Evolutionary conservation across 2,888 invertebrate species (phyloP).

Genomic region (Teleiodes luculella): DNA sequence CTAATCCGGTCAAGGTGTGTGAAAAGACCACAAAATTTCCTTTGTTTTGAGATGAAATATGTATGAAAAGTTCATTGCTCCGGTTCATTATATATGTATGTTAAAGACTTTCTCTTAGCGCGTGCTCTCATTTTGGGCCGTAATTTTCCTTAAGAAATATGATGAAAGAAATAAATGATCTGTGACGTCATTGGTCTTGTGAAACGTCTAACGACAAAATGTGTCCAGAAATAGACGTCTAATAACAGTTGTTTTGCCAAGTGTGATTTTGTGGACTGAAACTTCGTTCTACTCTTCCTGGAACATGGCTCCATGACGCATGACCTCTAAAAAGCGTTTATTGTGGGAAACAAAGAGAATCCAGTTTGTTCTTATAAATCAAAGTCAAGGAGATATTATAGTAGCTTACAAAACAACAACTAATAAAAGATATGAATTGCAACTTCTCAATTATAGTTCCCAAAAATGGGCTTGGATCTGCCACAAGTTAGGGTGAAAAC

Average conservation of each 20-base stretch:
- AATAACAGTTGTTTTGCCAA: slow-evolving; percentile 3
- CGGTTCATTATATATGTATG: not conserved
- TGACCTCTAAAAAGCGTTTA: not conserved
- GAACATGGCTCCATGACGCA: not conserved
- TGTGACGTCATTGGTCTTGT: not conserved
- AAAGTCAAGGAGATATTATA: too few species aligned
- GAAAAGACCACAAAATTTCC: not conserved
- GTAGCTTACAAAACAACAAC: too few species aligned
- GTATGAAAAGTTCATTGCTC: too few species aligned
- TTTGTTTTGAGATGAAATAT: not conserved
- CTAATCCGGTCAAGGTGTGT: not conserved
- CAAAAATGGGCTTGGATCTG: too few species aligned
- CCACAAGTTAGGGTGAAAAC: too few species aligned
- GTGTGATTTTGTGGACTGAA: not conserved
- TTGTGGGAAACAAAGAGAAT: not conserved
- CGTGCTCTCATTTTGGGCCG: not conserved
- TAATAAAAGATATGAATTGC: too few species aligned
- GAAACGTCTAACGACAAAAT: slow-evolving; percentile 2
- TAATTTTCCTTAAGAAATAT: not conserved
- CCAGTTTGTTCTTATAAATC: not conserved
- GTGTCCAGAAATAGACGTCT: not conserved
- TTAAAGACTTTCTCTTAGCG: not conserved
- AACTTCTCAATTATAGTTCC: too few species aligned
- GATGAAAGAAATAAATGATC: not conserved
- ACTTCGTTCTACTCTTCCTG: not conserved